Conservation (phyloP, 92 coral and sea anemone genomes). For the Palythoa grandis region DNA sequence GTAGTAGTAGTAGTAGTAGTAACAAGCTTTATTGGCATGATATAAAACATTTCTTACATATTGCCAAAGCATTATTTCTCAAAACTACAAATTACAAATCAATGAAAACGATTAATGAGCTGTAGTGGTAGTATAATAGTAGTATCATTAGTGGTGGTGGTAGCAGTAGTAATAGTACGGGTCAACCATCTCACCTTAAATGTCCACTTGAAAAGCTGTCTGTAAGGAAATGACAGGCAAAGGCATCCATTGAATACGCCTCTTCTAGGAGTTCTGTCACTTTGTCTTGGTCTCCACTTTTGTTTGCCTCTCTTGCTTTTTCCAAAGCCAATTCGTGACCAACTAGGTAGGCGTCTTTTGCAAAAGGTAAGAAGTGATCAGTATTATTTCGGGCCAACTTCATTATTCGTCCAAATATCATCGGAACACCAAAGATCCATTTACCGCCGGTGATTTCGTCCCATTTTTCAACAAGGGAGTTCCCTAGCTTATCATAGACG, state of each 20-base stretch:
- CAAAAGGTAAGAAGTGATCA: constrained; percentile 65
- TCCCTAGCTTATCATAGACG: not conserved
- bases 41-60: no score
- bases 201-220: not conserved
- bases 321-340: constrained; percentile 60
- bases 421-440: constrained; percentile 42
- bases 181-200: no score
- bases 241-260: not conserved
- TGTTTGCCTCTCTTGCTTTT: constrained; percentile 43
- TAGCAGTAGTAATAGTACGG: no score
- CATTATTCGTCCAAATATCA: constrained; percentile 44
- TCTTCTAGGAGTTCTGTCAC: not conserved
- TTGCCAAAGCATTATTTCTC: no score
- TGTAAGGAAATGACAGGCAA: not conserved
- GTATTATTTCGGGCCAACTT: constrained; percentile 47
- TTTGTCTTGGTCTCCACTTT: no score
- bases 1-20: no score
- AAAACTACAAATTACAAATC: no score
- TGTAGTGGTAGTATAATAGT: no score
- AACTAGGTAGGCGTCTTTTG: constrained; percentile 50
- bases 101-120: no score
- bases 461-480: not conserved
- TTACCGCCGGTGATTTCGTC: constrained; percentile 47
- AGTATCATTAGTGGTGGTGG: no score
- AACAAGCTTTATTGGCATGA: no score